Conservation (phyloP, 2,797 vertebrate species). For the Tragopan temminckii region DNA sequence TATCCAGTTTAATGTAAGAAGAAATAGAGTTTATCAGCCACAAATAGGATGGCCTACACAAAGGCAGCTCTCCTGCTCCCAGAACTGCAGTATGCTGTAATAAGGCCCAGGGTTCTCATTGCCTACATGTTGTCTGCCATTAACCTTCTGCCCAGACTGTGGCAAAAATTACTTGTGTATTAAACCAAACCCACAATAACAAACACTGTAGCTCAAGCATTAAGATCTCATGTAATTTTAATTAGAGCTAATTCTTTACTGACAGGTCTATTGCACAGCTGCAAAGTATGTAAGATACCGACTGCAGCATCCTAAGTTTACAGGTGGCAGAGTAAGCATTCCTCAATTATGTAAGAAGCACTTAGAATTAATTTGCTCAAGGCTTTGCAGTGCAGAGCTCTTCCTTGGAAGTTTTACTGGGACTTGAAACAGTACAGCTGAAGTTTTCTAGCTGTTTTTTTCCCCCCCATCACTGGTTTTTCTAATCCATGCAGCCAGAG, state of each 20-base stretch:
- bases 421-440: neutral
- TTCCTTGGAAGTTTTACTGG: neutral
- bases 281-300: neutral
- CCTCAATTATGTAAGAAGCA: neutral
- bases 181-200: neutral
- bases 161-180: neutral
- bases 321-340: neutral
- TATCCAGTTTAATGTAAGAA: neutral
- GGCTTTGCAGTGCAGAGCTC: neutral
- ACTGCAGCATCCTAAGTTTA: neutral
- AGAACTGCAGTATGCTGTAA: fast-evolving
- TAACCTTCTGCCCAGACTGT: neutral
- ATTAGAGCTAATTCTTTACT: neutral
- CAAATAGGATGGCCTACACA: neutral
- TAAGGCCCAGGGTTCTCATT: neutral
- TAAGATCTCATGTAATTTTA: neutral
- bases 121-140: fast-evolving
- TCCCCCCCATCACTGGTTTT: fast-evolving
- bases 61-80: neutral
- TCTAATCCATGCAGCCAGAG: neutral
- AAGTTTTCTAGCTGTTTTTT: neutral
- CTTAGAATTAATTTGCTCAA: neutral
- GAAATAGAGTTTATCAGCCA: neutral
- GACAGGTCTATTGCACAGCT: neutral
- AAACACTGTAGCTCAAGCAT: neutral